A percentile compares a stretch with the other conserved stretches of the same genome.
phyloP scores from a whole-genome alignment of 2,888 invertebrate species.

The Molorchus minor region DNA sequence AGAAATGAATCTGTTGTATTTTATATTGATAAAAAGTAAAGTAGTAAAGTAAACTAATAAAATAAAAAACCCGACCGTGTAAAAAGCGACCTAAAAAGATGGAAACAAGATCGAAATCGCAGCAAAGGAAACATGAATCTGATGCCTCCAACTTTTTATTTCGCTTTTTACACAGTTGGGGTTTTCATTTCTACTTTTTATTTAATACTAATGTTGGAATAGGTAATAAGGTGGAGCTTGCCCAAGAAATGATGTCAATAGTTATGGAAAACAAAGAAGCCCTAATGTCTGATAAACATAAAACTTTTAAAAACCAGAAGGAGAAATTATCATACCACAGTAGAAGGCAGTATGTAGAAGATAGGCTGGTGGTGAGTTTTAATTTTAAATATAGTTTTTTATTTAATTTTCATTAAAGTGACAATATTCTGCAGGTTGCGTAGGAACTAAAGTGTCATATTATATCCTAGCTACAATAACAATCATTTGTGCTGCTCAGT shows the following conservation, averaged over 20 bases:
- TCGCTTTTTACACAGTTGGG: not conserved
- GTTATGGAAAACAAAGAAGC: slow-evolving; percentile 47
- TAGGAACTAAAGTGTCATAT: too few relatives aligned
- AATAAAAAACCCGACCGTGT: not conserved
- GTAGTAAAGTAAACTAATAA: not conserved
- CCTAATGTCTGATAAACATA: slow-evolving; percentile 37
- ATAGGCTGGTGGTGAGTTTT: slow-evolving; percentile 43
- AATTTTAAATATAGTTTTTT: not conserved
- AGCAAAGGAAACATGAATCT: too few relatives aligned
- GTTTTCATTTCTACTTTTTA: not conserved
- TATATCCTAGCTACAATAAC: too few relatives aligned
- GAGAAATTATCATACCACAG: slow-evolving; percentile 45
- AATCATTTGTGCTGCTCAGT: too few relatives aligned
- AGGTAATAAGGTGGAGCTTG: slow-evolving; percentile 41
- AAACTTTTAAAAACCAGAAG: slow-evolving; percentile 39
- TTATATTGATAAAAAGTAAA: too few relatives aligned
- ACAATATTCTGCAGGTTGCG: too few relatives aligned
- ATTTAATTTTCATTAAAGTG: not conserved
- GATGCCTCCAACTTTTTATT: too few relatives aligned
- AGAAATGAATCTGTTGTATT: too few relatives aligned
- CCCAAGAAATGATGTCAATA: slow-evolving; percentile 51
- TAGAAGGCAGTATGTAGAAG: slow-evolving; percentile 40
- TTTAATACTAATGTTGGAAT: not conserved
- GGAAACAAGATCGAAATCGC: too few relatives aligned
- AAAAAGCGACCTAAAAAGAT: too few relatives aligned